Evolutionary conservation across 2,113 vertebrate genomes (phyloP).

Genomic region (Conger conger): DNA sequence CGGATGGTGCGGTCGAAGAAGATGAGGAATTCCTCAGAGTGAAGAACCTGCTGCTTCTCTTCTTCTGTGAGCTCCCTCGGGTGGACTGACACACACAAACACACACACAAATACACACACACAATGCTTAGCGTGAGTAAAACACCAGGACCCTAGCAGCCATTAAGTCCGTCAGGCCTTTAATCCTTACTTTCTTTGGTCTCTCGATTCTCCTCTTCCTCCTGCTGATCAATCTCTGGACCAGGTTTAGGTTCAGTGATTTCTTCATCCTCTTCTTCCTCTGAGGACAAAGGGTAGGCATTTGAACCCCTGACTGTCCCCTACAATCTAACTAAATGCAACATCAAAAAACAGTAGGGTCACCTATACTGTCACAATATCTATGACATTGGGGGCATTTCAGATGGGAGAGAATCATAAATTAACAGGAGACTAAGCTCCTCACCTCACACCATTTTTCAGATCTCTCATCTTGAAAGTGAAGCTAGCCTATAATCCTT

Average conservation of each 20-base stretch:
- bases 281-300: conserved; percentile 57
- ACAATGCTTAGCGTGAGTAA: background rate
- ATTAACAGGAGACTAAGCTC: too few relatives aligned
- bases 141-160: background rate
- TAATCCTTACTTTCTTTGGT: conserved; percentile 74
- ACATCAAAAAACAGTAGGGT: background rate
- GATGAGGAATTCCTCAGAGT: conserved; percentile 85
- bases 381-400: too few relatives aligned
- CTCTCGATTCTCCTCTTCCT: conserved; percentile 73
- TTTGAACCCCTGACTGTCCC: background rate
- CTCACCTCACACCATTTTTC: too few relatives aligned
- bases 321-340: background rate
- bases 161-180: background rate
- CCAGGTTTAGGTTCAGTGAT: conserved; percentile 73
- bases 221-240: conserved; percentile 71
- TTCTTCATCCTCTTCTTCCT: conserved; percentile 84
- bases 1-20: conserved; percentile 85
- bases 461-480: too few relatives aligned
- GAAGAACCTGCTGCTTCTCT: conserved; percentile 84
- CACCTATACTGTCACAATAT: too few relatives aligned
- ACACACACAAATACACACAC: background rate
- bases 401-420: too few relatives aligned
- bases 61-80: conserved; percentile 84
- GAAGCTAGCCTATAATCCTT: background rate
- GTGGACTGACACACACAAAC: conserved; percentile 62